Percentiles rank a stretch among this genome's conserved stretches.
These are phyloP conservation scores for Drosophila burlai DNA, from an alignment of 1,140 invertebrate genomes.

Conservation along the genomic window DNA sequence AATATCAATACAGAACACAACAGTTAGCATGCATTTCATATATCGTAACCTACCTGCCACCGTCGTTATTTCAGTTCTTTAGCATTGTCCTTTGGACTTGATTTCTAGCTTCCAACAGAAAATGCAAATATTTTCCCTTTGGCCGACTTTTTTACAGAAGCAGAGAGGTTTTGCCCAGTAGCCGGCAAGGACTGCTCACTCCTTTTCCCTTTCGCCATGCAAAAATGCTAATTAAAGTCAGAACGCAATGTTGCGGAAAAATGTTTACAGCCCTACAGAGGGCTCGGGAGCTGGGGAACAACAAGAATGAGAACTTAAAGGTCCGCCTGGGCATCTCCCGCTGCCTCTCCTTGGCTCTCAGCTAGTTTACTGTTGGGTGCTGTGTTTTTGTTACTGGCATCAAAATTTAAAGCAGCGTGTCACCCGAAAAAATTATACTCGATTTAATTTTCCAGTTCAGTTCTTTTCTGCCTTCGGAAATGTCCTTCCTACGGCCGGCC, in stretches of 20 bases:
- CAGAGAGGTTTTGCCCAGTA: background rate
- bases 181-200: slow-evolving; percentile 2
- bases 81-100: background rate
- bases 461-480: slow-evolving; percentile 46
- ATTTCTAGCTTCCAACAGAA: slow-evolving; percentile 25
- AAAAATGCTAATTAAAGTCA: slow-evolving; percentile 82
- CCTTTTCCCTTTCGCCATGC: slow-evolving; percentile 17
- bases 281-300: background rate
- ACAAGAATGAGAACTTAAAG: slow-evolving; percentile 62
- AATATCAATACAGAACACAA: background rate
- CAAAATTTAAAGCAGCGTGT: slow-evolving; percentile 69
- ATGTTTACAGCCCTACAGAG: slow-evolving; percentile 62
- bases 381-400: slow-evolving; percentile 57
- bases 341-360: background rate
- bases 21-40: background rate
- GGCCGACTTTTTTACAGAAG: slow-evolving; percentile 2
- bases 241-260: slow-evolving; percentile 78
- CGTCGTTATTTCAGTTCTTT: background rate
- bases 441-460: slow-evolving; percentile 84
- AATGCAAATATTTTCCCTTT: slow-evolving; percentile 48
- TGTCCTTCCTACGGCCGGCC: slow-evolving; percentile 14
- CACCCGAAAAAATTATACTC: slow-evolving; percentile 76
- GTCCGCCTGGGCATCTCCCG: slow-evolving; percentile 31
- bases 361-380: slow-evolving; percentile 20
- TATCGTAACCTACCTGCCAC: background rate